Evolutionary conservation across 2,113 vertebrate genomes (phyloP).

Genomic region (Dermatemys mawii): DNA sequence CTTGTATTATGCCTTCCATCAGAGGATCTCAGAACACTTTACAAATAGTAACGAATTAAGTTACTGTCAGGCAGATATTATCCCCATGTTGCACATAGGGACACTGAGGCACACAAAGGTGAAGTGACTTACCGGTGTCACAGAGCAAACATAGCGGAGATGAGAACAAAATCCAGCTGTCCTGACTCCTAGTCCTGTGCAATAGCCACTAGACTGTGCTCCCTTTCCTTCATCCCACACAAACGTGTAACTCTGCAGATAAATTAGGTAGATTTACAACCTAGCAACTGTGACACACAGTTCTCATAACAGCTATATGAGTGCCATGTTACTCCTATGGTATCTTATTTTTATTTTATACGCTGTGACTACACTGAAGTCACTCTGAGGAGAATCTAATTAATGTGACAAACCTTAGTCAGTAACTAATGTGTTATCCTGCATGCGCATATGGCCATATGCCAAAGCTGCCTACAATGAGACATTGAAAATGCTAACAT

Average conservation of each 20-base stretch:
- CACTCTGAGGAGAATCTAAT: not conserved
- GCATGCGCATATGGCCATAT: not conserved
- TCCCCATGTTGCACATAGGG: not conserved
- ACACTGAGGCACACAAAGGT: not conserved
- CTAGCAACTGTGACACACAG: not conserved
- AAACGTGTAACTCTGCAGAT: not conserved
- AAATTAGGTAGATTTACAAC: not conserved
- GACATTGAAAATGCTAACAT: not conserved
- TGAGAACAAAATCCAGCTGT: not conserved
- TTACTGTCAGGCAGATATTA: not conserved
- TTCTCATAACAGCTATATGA: not conserved
- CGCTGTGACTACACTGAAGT: not conserved
- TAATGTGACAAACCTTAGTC: not conserved
- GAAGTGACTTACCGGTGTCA: not conserved
- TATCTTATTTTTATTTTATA: not conserved
- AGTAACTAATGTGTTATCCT: not conserved
- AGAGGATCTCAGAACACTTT: not conserved
- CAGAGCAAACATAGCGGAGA: fast-evolving
- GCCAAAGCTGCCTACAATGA: not conserved
- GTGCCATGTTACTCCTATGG: not conserved
- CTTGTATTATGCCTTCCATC: not conserved
- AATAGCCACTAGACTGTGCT: not conserved
- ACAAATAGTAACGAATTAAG: not conserved
- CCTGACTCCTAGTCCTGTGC: not conserved
- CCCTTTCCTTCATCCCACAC: not conserved